A percentile compares a stretch with the other conserved stretches of the same genome.
These are phyloP conservation scores for Amphiprion clarkii DNA, from an alignment of 2,797 vertebrate genomes.

Conservation along the genomic window DNA sequence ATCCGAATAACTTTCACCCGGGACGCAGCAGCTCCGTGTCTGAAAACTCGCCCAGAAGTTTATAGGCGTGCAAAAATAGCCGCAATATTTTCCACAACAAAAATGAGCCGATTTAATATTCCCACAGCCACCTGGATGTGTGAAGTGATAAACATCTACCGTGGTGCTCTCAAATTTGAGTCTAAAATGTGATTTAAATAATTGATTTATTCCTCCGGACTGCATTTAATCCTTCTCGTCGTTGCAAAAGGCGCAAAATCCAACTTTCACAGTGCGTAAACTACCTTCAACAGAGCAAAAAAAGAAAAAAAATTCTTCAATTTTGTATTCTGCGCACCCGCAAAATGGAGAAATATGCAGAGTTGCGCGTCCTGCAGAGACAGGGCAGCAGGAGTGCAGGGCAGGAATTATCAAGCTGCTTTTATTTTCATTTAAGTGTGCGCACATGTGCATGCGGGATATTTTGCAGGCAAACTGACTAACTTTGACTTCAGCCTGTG, in stretches of 20 bases:
- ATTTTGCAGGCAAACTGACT: conserved; percentile 26
- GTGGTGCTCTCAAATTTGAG: conserved; percentile 5
- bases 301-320: background rate
- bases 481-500: conserved; percentile 37
- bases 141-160: background rate
- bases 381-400: conserved; percentile 22
- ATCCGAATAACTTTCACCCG: conserved; percentile 65
- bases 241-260: background rate
- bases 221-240: background rate
- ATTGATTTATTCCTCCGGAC: background rate
- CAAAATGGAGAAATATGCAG: conserved; percentile 63
- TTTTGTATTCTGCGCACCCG: conserved; percentile 54
- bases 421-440: background rate
- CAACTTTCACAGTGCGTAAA: background rate
- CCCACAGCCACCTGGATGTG: conserved; percentile 37
- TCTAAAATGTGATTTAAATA: conserved; percentile 14
- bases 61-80: conserved; percentile 7
- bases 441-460: conserved; percentile 2
- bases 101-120: background rate
- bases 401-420: background rate
- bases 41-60: conserved; percentile 65
- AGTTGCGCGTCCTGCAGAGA: conserved; percentile 49
- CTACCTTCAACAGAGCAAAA: conserved; percentile 5
- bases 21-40: conserved; percentile 46
- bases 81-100: background rate